A percentile compares a stretch with the other conserved stretches of the same genome.
phyloP scores from a whole-genome alignment of 2,113 vertebrate genomes.

The Andinoacara biseriatus region DNA sequence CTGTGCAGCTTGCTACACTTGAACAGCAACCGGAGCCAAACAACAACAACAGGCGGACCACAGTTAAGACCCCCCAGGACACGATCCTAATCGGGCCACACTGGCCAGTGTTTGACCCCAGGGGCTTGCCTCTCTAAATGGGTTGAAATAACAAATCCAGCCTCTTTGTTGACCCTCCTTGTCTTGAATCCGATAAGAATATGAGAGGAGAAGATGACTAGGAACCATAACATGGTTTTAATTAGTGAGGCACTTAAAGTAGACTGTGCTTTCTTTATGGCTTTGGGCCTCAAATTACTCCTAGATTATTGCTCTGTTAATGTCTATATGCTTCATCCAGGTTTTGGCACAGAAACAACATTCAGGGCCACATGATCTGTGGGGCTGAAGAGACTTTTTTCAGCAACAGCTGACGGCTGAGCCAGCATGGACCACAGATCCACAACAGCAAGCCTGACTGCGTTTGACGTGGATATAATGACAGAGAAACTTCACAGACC shows the following conservation, averaged over 20 bases:
- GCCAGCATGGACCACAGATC: background rate
- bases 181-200: conserved; percentile 58
- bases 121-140: conserved; percentile 53
- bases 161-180: conserved; percentile 49
- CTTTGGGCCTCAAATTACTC: conserved; percentile 56
- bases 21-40: conserved; percentile 69
- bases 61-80: conserved; percentile 68
- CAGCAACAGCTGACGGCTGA: background rate
- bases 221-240: conserved; percentile 51
- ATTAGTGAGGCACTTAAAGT: conserved; percentile 54
- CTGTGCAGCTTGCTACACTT: conserved; percentile 56
- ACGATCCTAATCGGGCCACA: conserved; percentile 53
- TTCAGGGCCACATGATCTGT: conserved; percentile 22
- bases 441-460: background rate
- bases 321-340: conserved; percentile 30
- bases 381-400: background rate
- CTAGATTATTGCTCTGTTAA: conserved; percentile 40
- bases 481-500: background rate
- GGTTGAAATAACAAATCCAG: conserved; percentile 71
- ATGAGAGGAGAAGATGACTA: conserved; percentile 47
- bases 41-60: conserved; percentile 62
- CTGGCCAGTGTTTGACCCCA: conserved; percentile 65
- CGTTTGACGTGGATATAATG: background rate
- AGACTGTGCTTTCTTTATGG: conserved; percentile 49
- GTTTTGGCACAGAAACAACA: conserved; percentile 43